Conservation (phyloP, 1,140 invertebrate species). For the Andricus grossulariae region DNA sequence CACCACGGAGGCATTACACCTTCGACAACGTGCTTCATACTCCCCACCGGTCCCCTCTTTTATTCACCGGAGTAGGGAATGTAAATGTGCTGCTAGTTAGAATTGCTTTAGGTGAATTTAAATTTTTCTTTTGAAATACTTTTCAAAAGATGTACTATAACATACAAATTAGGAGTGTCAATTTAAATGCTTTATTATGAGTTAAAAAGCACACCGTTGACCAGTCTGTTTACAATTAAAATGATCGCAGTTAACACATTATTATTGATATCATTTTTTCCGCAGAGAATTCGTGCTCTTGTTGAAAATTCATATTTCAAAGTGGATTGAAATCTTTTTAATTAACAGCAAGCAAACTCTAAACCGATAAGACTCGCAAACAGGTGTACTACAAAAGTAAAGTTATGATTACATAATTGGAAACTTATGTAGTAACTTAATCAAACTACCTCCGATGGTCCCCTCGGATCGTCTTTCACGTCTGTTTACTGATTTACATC, state of each 20-base stretch:
- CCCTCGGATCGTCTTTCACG: neutral
- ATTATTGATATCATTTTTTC: no score
- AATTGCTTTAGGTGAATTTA: neutral
- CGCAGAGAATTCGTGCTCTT: no score
- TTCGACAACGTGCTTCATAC: conserved; percentile 26
- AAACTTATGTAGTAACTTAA: neutral
- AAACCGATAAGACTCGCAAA: neutral
- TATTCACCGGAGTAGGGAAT: neutral
- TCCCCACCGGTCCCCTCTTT: conserved; percentile 19
- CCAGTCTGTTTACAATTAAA: no score
- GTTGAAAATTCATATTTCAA: no score
- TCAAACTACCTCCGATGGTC: neutral
- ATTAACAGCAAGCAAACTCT: neutral
- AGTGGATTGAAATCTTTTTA: neutral
- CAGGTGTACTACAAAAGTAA: neutral
- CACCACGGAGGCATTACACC: conserved; percentile 22
- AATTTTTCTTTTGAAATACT: neutral
- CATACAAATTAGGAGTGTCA: no score
- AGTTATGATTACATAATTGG: neutral
- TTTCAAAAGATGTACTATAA: neutral
- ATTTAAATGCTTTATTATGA: no score
- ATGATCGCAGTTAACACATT: no score
- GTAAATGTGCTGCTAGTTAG: conserved; percentile 10
- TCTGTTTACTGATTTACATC: conserved; percentile 10
- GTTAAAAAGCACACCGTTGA: no score